A percentile compares a stretch with the other conserved stretches of the same genome.
phyloP scores from a whole-genome alignment of 2,888 invertebrate genomes.

The Agelastica alni region DNA sequence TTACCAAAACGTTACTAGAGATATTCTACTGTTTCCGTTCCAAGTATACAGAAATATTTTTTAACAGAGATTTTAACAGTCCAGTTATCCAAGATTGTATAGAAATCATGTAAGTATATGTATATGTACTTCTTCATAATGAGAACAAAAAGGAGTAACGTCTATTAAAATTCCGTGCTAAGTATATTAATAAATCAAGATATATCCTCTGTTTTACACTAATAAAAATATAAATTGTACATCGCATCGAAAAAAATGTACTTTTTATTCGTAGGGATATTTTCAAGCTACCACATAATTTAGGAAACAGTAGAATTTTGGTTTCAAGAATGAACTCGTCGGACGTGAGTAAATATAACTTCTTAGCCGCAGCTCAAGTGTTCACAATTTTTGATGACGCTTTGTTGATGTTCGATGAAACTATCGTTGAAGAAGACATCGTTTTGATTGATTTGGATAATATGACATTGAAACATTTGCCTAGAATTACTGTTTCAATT shows the following conservation, averaged over 20 bases:
- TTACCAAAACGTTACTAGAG: conserved; percentile 59
- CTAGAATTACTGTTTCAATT: conserved; percentile 66
- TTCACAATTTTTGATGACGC: conserved; percentile 76
- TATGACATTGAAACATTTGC: conserved; percentile 66
- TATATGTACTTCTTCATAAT: no score
- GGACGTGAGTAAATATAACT: conserved; percentile 68
- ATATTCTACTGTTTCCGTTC: conserved; percentile 63
- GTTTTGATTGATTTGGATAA: conserved; percentile 74
- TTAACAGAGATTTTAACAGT: conserved; percentile 62
- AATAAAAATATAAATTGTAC: no score
- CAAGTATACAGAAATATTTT: conserved; percentile 65
- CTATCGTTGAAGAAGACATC: conserved; percentile 68
- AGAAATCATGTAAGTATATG: conserved; percentile 60
- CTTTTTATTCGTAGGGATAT: conserved; percentile 69
- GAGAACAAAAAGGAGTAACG: no score
- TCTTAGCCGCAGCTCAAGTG: conserved; percentile 68
- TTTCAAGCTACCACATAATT: conserved; percentile 68
- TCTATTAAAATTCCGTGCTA: no score
- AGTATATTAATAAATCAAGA: neutral
- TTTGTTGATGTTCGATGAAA: conserved; percentile 62
- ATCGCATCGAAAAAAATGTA: neutral
- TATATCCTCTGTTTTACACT: neutral
- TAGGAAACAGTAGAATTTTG: conserved; percentile 68
- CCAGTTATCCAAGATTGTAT: conserved; percentile 61
- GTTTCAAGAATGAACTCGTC: conserved; percentile 67